Base-by-base conservation (phyloP, 2,888 invertebrate genomes). In the Thysanoteuthis rhombus region DNA sequence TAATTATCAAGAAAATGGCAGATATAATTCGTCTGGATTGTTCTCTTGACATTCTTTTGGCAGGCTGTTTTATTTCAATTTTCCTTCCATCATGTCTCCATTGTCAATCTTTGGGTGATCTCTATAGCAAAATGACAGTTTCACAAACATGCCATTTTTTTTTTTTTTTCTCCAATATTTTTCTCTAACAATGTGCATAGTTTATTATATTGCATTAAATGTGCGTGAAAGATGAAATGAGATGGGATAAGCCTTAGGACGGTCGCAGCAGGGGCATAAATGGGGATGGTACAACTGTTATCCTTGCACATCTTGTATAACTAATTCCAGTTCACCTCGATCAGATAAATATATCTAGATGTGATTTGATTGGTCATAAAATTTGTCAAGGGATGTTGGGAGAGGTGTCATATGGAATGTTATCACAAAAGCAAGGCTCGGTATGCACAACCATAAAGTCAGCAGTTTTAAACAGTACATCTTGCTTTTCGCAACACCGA, bases 331-430 rank as follows among this genome's bases (percentile, higher is more conserved):
- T 75, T 75, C 75, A 75, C 75, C 75, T n/a, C 75, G n/a, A 75
- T 75, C 75, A 75, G 75, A 75, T 75, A 75, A 75, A 75, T 75
- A 75, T n/a, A 75, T 75, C 75, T 75, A 75, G n/a, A n/a, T 75
- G 75, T n/a, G 75, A 75, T 75, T 75, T 75, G 75, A 75, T 75
- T 75, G 75, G 75, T 75, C 75, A 36, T 75, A 75, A 75, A 75
- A 75, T 75, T 75, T 75, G 75, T 75, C 75, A 75, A 36, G n/a
- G n/a, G n/a, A n/a, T 12, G 12, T 36, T 16, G 75, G 19, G n/a
- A 36, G n/a, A 4, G n/a, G 75, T 36, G 75, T 28, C 58, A 32
- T 19, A 75, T 75, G n/a, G 75, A 19, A 75, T 75, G n/a, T 36
- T 75, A n/a, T 75, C 75, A n/a, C 75, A 36, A 75, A n/a, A 75